A percentile compares a stretch with the other conserved stretches of the same genome.
Evolutionary conservation across 64 coral and sea anemone genomes (phyloP).

Genomic region (Stylophora pistillata): DNA sequence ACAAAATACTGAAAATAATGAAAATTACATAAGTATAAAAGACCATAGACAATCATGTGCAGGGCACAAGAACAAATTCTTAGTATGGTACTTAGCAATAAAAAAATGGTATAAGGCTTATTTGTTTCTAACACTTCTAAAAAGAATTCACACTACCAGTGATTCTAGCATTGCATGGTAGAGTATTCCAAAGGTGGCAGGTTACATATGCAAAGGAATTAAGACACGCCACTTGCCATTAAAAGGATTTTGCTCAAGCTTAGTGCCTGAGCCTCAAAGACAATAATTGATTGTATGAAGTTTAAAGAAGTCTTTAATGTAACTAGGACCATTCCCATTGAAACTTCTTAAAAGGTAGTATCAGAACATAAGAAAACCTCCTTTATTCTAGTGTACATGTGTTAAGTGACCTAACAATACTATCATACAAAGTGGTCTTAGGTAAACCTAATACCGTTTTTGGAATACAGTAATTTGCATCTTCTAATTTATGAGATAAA

Average conservation of each 20-base stretch:
- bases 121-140: no score
- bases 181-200: not conserved
- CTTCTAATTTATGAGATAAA: not conserved
- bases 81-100: no score
- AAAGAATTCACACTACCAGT: no score
- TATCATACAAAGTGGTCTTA: not conserved
- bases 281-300: not conserved
- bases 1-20: no score
- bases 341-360: not conserved
- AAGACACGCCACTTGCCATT: not conserved
- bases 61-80: no score
- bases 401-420: not conserved
- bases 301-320: not conserved
- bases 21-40: no score
- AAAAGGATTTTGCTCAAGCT: not conserved
- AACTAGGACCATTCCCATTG: constrained; percentile 16
- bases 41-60: no score
- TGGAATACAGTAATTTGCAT: not conserved
- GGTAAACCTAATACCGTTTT: not conserved
- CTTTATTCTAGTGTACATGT: not conserved
- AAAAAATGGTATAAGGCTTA: no score
- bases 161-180: not conserved
- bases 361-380: no score
- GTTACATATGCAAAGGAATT: not conserved
- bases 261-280: constrained; percentile 11